Evolutionary conservation across 2,888 invertebrate species (phyloP).

Genomic region (Apodemia hepburni): DNA sequence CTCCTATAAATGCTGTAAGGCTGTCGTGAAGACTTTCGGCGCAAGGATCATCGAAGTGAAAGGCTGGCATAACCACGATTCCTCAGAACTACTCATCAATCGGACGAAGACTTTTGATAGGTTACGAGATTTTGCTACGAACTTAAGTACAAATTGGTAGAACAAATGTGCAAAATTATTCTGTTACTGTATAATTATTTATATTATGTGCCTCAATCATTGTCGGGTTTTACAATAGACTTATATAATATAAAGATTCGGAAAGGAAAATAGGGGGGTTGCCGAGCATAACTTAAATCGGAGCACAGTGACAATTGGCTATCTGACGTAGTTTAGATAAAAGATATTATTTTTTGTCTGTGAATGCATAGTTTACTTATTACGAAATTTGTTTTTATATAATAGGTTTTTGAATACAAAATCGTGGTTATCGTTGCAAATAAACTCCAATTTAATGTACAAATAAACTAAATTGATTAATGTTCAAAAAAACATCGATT

Average conservation of each 20-base stretch:
- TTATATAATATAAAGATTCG: not conserved
- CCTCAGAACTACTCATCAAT: slow-evolving; percentile 57
- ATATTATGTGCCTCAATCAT: not conserved
- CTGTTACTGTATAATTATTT: not conserved
- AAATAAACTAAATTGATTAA: too few relatives aligned
- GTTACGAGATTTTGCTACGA: slow-evolving; percentile 1
- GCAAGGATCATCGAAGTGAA: slow-evolving; percentile 56
- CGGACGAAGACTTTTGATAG: slow-evolving; percentile 26
- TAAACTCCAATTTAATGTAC: too few relatives aligned
- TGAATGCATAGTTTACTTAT: too few relatives aligned
- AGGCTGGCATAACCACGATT: slow-evolving; percentile 65
- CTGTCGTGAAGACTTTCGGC: slow-evolving; percentile 61
- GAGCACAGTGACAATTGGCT: too few relatives aligned
- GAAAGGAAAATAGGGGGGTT: not conserved
- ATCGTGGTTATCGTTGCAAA: too few relatives aligned
- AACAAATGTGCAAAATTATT: not conserved
- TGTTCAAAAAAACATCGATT: too few relatives aligned
- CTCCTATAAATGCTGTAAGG: slow-evolving; percentile 67
- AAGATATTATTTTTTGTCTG: too few relatives aligned
- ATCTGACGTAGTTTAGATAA: too few relatives aligned
- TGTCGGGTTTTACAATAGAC: not conserved
- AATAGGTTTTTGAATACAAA: too few relatives aligned
- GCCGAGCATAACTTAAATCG: too few relatives aligned
- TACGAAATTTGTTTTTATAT: too few relatives aligned
- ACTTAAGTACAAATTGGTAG: not conserved